These are phyloP conservation scores for Dendrocopos noguchii DNA, from an alignment of 2,113 vertebrate genomes.

Conservation along the genomic window DNA sequence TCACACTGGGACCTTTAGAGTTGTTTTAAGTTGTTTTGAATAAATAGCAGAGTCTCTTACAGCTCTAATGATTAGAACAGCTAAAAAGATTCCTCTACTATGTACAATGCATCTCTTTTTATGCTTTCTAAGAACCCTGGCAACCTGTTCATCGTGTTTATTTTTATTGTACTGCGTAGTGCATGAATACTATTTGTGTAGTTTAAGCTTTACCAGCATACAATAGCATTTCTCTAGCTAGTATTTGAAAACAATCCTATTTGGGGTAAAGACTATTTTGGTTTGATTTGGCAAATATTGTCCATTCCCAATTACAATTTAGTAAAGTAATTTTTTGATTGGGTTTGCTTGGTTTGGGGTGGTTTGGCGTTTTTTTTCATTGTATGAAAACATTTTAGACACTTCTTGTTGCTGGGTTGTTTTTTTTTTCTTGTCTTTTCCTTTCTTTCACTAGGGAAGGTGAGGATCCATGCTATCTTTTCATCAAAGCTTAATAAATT, in stretches of 20 bases:
- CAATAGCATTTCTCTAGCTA: not conserved
- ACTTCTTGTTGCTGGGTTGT: no score
- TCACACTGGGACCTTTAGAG: constrained; percentile 75
- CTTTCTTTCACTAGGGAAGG: not conserved
- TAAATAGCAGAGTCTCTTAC: constrained; percentile 68
- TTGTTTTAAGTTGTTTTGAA: constrained; percentile 79
- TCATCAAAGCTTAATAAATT: not conserved
- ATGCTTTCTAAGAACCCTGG: not conserved
- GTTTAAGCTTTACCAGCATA: not conserved
- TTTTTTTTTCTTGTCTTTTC: not conserved
- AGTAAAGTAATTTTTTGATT: no score
- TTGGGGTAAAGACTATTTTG: not conserved
- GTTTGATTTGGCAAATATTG: not conserved
- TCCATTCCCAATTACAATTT: not conserved
- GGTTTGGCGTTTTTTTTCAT: no score
- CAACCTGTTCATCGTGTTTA: not conserved
- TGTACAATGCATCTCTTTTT: not conserved
- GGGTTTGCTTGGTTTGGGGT: no score
- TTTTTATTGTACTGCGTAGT: not conserved
- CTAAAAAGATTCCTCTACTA: constrained; percentile 27
- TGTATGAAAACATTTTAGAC: no score
- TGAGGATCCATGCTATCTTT: not conserved
- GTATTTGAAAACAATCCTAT: not conserved
- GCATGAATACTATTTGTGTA: not conserved
- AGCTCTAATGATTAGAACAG: constrained; percentile 44